Evolutionary conservation across 2,888 invertebrate genomes (phyloP).

Genomic region (Melanotus villosus): DNA sequence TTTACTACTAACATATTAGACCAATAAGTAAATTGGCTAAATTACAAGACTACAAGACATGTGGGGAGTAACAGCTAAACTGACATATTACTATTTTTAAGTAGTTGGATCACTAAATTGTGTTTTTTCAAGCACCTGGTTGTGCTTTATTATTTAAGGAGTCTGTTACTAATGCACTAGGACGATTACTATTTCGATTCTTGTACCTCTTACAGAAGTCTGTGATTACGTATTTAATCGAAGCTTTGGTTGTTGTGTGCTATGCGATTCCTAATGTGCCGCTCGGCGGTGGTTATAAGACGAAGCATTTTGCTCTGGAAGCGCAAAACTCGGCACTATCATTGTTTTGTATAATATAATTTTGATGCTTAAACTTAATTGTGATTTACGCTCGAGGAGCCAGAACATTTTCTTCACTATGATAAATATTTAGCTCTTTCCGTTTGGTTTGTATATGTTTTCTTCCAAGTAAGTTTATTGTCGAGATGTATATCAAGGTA

Average conservation of each 20-base stretch:
- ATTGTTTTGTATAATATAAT: background rate
- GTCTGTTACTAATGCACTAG: background rate
- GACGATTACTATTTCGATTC: too few relatives aligned
- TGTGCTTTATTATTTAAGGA: too few relatives aligned
- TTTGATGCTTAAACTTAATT: background rate
- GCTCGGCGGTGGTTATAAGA: background rate
- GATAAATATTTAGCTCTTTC: background rate
- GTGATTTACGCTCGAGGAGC: background rate
- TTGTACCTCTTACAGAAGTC: too few relatives aligned
- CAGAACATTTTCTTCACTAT: background rate
- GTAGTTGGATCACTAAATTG: too few relatives aligned
- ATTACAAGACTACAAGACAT: too few relatives aligned
- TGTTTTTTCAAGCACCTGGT: too few relatives aligned
- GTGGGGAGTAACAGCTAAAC: too few relatives aligned
- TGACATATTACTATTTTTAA: too few relatives aligned
- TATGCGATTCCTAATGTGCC: too few relatives aligned
- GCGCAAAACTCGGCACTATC: background rate
- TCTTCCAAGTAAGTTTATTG: background rate
- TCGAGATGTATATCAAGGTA: background rate
- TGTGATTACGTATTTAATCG: background rate
- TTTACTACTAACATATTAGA: too few relatives aligned
- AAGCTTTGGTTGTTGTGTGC: background rate
- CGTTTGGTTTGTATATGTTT: background rate
- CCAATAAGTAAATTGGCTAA: too few relatives aligned
- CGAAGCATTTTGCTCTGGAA: background rate